Evolutionary conservation across 2,113 vertebrate genomes (phyloP), one percentile per base, ranked within the genome.

Genomic region (Microtus pennsylvanicus): DNA sequence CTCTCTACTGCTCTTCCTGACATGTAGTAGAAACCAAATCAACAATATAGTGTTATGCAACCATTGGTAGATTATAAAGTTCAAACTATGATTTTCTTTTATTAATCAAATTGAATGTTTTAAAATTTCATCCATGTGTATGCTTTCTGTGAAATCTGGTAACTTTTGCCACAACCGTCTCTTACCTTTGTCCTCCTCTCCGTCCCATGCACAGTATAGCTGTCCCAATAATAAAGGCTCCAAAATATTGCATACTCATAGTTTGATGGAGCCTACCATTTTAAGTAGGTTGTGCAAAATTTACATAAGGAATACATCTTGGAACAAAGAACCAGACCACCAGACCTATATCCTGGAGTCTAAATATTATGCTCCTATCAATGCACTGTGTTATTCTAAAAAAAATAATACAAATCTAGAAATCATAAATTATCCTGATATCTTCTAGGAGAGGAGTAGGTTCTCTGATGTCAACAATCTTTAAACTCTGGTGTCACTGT

Each of bases 351-450:
- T 77, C 67, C 28, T 70, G 87, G 8, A 82, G 35, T 88, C 42
- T 52, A 87, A 92, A 72, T 90, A 33, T 42, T 90, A 88, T 55
- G 7, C 52, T 94, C 58, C 78, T 95, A 13, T 83, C 35, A 75
- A 92, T 89, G 87, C 4, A 83, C 76, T 19, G 24, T 38, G 30
- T 52, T 87, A 93, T 52, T 94, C 47, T 63, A 50, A 58, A 87
- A 85, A 81, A 3, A 75, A 21, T 80, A 72, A 28, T 26, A 75
- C 58, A 80, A 74, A 83, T 80, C 90, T 13, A 92, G 50, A 75
- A 95, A 69, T 94, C 42, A 65, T 83, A 75, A 91, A 69, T 91
- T n/a, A 95, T 5, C 5, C 24, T 93, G 91, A 80, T 2, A 58
- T 93, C 11, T 65, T 92, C 50, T 94, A 42, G 10, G 22, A 95